These are phyloP conservation scores for Hyppa rectilinea DNA, from an alignment of 2,888 invertebrate species.

Conservation along the genomic window DNA sequence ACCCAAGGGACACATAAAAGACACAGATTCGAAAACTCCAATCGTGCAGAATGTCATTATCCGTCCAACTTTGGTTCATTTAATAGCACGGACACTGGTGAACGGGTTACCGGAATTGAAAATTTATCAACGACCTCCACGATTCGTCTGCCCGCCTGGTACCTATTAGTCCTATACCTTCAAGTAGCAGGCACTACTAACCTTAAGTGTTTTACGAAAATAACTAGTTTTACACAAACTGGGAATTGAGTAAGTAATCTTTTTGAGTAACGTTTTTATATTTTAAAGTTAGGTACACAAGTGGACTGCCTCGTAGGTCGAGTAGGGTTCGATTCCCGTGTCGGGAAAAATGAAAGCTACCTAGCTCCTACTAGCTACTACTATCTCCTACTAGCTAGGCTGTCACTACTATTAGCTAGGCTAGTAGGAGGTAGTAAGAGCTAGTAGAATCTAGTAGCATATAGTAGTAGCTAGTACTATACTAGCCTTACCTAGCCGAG, in stretches of 20 bases:
- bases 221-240: constrained; percentile 16
- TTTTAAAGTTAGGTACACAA: neutral
- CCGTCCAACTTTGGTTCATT: constrained; percentile 56
- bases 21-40: constrained; percentile 38
- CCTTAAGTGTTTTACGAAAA: constrained; percentile 28
- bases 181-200: constrained; percentile 27
- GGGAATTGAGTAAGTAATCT: constrained; percentile 17
- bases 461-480: too few relatives aligned
- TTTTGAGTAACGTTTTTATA: constrained; percentile 24
- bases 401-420: too few relatives aligned
- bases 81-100: constrained; percentile 46
- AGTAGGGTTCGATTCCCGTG: too few relatives aligned
- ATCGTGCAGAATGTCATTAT: constrained; percentile 45
- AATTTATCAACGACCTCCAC: constrained; percentile 66
- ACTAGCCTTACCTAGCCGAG: too few relatives aligned
- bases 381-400: too few relatives aligned
- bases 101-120: constrained; percentile 61
- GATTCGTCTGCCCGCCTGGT: constrained; percentile 62
- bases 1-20: constrained; percentile 19
- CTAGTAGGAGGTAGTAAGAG: too few relatives aligned
- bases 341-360: too few relatives aligned
- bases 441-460: too few relatives aligned
- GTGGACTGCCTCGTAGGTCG: too few relatives aligned
- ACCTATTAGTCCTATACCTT: constrained; percentile 53
- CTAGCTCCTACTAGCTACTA: too few relatives aligned